phyloP scores from a whole-genome alignment of 1,140 invertebrate genomes.

The Periplaneta americana region DNA sequence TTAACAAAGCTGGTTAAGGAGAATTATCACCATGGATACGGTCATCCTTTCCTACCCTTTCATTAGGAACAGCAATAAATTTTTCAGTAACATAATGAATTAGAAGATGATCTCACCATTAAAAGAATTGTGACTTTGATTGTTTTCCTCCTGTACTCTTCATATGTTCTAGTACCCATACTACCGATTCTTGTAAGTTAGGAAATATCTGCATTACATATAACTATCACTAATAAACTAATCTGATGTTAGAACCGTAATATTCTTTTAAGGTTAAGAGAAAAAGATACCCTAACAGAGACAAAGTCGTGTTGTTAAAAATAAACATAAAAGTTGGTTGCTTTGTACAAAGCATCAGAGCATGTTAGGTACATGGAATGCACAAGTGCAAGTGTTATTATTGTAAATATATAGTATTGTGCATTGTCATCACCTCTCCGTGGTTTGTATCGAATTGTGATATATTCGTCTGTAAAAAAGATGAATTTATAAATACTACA shows the following conservation, averaged over 20 bases:
- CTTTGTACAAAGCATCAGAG: not conserved
- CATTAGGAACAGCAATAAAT: too few relatives aligned
- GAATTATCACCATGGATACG: too few relatives aligned
- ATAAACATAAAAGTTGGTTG: not conserved
- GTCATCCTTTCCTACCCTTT: too few relatives aligned
- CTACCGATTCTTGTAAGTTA: too few relatives aligned
- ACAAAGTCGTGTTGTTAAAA: not conserved
- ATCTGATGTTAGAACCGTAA: not conserved
- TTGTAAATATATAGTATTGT: not conserved
- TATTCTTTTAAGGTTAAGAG: not conserved
- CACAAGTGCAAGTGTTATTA: conserved; percentile 3
- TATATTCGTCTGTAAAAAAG: conserved; percentile 75
- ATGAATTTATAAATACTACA: not conserved
- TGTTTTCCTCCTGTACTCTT: too few relatives aligned
- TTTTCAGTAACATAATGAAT: too few relatives aligned
- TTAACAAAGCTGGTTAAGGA: too few relatives aligned
- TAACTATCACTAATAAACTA: too few relatives aligned
- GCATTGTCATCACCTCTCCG: conserved; percentile 52
- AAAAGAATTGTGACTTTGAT: too few relatives aligned
- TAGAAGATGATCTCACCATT: too few relatives aligned
- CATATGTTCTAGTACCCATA: too few relatives aligned
- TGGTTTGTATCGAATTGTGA: conserved; percentile 83
- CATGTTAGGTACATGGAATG: not conserved
- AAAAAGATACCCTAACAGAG: not conserved
- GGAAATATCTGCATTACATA: too few relatives aligned